Evolutionary conservation across 2,888 invertebrate genomes (phyloP), one percentile per base, ranked within the genome.

Genomic region (Microctonus aethiopoides): DNA sequence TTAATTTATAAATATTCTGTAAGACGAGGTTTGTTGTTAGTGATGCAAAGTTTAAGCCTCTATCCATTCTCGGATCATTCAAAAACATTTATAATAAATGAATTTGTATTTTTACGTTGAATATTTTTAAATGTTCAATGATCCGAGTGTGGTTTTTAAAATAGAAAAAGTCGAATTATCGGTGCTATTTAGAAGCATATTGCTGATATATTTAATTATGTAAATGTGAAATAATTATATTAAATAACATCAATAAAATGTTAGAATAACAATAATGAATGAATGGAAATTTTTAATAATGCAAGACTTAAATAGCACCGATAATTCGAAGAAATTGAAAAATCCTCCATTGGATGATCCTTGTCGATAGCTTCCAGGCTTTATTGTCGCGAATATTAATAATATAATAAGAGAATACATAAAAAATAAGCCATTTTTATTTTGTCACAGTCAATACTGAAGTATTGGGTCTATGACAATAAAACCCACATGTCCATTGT

Each of bases 81-180:
- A 6, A 16, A 7, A 9, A 46, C 1, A 7, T 54, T 10, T 6
- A 24, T 16, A 11, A 54, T 20, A 10, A 20, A 10, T 29, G 13
- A n/a, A 26, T 61, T 22, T 36, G 20, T 36, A 5, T 9, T n/a
- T 54, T n/a, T n/a, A n/a, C n/a, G n/a, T n/a, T n/a, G n/a, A n/a
- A n/a, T n/a, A n/a, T n/a, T n/a, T n/a, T n/a, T 22, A 32, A 6
- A 46, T 16, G 6, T 16, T 46, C 11, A n/a, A 39, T 54, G 56
- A 68, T 68, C 41, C 36, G 68, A 68, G 62, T 54, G 7, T 54
- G 54, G 41, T 39, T 26, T 24, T 62, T 41, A 29, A 11, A 62
- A 34, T 71, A 34, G 66, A 73, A 65, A 70, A 72, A 74, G 74
- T 72, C 73, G 74, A 74, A 74, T 79, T 74, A 74, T 78, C 67